phyloP scores from a whole-genome alignment of 2,797 vertebrate genomes.

The Mycteria americana region DNA sequence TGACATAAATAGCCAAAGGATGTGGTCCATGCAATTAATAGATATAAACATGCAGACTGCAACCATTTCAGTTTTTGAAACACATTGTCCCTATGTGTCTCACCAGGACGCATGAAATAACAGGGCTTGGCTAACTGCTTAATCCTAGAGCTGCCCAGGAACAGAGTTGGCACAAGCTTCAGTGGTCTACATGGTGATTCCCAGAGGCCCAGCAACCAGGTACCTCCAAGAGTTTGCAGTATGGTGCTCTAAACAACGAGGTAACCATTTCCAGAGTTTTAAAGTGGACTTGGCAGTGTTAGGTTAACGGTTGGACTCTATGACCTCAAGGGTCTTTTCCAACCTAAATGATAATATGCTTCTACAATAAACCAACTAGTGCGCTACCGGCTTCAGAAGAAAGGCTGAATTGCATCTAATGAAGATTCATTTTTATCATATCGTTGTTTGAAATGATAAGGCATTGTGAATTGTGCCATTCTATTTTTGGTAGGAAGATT shows the following conservation, averaged over 20 bases:
- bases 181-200: not conserved
- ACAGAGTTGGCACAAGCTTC: not conserved
- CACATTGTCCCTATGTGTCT: not conserved
- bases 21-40: not conserved
- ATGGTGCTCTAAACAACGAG: not conserved
- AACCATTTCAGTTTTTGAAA: not conserved
- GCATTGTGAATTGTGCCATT: not conserved
- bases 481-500: not conserved
- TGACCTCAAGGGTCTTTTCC: not conserved
- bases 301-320: accelerated
- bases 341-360: not conserved
- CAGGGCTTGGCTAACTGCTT: not conserved
- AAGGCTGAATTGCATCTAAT: not conserved
- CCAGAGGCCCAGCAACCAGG: accelerated
- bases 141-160: not conserved
- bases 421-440: not conserved
- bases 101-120: not conserved
- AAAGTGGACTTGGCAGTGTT: not conserved
- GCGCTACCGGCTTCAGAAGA: not conserved
- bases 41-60: not conserved
- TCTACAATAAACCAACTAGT: not conserved
- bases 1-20: not conserved
- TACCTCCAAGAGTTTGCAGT: not conserved
- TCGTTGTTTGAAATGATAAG: not conserved
- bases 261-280: not conserved